A percentile compares a stretch with the other conserved stretches of the same genome.
Conservation (phyloP, 2,797 vertebrate genomes). For the Decapterus maruadsi region DNA sequence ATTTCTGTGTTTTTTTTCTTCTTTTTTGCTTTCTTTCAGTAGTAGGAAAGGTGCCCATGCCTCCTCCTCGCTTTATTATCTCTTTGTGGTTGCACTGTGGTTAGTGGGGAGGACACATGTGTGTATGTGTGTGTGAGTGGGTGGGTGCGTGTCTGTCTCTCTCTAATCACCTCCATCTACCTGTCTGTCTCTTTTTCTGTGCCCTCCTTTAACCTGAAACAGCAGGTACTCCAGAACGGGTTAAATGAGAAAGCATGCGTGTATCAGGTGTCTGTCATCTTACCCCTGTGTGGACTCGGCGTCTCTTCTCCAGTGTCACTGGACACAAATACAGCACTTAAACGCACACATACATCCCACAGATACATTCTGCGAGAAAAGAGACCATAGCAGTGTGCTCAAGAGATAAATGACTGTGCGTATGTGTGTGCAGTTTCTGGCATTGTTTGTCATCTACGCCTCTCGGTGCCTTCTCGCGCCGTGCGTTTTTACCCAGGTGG, state of each 20-base stretch:
- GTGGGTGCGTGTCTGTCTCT: constrained; percentile 28
- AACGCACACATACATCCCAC: constrained; percentile 36
- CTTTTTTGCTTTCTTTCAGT: constrained; percentile 44
- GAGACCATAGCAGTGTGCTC: constrained; percentile 29
- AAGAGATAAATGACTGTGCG: constrained; percentile 33
- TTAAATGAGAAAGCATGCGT: constrained; percentile 83
- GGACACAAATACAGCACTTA: constrained; percentile 18
- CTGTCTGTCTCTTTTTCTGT: constrained; percentile 49
- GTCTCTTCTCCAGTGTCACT: constrained; percentile 73
- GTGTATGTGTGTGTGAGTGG: constrained; percentile 16
- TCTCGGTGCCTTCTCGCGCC: constrained; percentile 32
- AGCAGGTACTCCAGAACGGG: constrained; percentile 80
- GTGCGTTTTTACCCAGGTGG: constrained; percentile 28
- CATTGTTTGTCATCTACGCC: constrained; percentile 62
- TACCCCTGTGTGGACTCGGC: constrained; percentile 75
- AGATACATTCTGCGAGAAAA: constrained; percentile 31
- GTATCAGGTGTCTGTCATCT: constrained; percentile 84
- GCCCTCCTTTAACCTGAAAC: constrained; percentile 76
- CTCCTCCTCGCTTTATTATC: constrained; percentile 65
- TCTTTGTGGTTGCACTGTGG: constrained; percentile 65
- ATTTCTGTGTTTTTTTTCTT: constrained; percentile 32
- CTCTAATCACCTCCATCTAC: constrained; percentile 36
- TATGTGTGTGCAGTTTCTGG: constrained; percentile 31
- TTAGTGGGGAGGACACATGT: constrained; percentile 60
- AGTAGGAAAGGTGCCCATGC: constrained; percentile 50